Evolutionary conservation across 2,113 vertebrate species (phyloP).

Genomic region (Rattus norvegicus): DNA sequence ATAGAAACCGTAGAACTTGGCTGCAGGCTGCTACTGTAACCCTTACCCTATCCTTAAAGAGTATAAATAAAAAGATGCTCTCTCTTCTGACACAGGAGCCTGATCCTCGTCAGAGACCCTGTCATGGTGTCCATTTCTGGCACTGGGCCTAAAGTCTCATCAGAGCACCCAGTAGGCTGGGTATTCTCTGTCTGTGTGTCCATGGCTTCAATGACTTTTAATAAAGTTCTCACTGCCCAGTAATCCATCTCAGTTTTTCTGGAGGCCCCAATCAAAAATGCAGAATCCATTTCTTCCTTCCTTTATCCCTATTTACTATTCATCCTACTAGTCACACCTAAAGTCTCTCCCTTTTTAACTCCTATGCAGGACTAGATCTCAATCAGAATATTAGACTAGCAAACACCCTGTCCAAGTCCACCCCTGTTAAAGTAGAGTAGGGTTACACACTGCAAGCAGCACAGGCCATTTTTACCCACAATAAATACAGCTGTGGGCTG

Average conservation of each 20-base stretch:
- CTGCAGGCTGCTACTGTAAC: not conserved
- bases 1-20: not conserved
- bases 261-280: not conserved
- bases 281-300: not conserved
- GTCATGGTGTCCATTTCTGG: not conserved
- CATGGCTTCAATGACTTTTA: not conserved
- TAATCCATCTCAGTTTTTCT: not conserved
- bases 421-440: not conserved
- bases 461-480: not conserved
- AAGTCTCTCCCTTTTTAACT: not conserved
- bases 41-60: not conserved
- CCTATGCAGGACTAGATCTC: not conserved
- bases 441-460: not conserved
- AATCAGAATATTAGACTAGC: not conserved
- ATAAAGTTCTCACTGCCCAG: not conserved
- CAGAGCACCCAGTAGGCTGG: not conserved
- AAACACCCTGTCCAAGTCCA: not conserved
- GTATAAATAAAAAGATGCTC: not conserved
- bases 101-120: not conserved
- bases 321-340: not conserved
- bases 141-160: not conserved
- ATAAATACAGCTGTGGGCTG: not conserved
- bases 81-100: not conserved
- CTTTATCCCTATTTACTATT: not conserved
- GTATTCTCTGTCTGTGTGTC: not conserved